A percentile compares a stretch with the other conserved stretches of the same genome.
phyloP scores from a whole-genome alignment of 2,888 invertebrate genomes.

The Sialis fuliginosa region DNA sequence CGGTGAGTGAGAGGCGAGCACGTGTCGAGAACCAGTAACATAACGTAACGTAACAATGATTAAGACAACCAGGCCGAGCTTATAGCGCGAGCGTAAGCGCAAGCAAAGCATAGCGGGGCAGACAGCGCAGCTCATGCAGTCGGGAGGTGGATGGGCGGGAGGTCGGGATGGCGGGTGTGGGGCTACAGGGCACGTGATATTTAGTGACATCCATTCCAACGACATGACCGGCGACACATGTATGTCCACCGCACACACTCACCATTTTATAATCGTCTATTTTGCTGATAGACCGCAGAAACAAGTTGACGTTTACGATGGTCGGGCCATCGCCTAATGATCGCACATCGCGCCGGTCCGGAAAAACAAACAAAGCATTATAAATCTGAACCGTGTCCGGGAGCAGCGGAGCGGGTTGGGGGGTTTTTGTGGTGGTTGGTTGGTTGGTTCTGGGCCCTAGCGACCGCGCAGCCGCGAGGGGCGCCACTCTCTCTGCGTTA shows the following conservation, averaged over 20 bases:
- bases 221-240: conserved; percentile 3
- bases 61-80: conserved; percentile 5
- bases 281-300: conserved; percentile 94
- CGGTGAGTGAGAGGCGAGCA: conserved; percentile 1
- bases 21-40: not conserved
- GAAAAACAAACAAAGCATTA: conserved; percentile 4
- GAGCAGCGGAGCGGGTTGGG: conserved; percentile 15
- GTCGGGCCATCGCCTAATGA: conserved; percentile 64
- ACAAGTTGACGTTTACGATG: conserved; percentile 85
- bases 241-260: conserved; percentile 34
- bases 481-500: conserved; percentile 11
- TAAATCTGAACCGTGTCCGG: conserved; percentile 10
- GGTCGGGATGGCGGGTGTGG: not conserved
- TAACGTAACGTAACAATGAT: not conserved
- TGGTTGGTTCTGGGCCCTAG: conserved; percentile 6
- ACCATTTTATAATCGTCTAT: conserved; percentile 99
- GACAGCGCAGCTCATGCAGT: not conserved
- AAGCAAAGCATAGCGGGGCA: conserved; percentile 9
- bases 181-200: not conserved
- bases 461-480: conserved; percentile 9
- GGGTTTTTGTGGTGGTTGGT: no score
- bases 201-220: conserved; percentile 1
- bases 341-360: not conserved
- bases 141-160: not conserved
- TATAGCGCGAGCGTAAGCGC: no score